Percentiles rank a stretch among this genome's conserved stretches.
Conservation (phyloP, 2,797 vertebrate species). For the Moxostoma hubbsi region DNA sequence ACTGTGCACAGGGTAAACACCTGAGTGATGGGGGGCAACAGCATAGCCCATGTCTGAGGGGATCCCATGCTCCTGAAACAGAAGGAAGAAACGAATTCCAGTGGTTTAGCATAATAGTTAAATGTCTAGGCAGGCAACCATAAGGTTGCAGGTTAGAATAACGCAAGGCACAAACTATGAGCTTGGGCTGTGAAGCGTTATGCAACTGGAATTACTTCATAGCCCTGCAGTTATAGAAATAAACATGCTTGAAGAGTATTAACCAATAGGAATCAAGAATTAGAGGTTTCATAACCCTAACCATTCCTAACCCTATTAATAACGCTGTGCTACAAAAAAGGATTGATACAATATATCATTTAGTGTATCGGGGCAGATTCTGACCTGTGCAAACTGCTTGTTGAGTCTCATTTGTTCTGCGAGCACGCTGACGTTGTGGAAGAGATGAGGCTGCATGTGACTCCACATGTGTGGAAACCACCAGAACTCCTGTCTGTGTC, state of each 20-base stretch:
- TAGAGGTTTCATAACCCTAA: too few species aligned
- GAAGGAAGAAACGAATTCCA: conserved; percentile 35
- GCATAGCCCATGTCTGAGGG: conserved; percentile 96
- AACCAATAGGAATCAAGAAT: not conserved
- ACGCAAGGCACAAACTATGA: not conserved
- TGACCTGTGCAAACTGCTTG: conserved; percentile 94
- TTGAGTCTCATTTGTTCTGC: conserved; percentile 98
- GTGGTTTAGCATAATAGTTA: conserved; percentile 3
- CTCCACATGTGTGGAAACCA: conserved; percentile 96
- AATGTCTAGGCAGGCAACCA: not conserved
- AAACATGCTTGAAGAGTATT: not conserved
- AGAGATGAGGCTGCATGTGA: conserved; percentile 92
- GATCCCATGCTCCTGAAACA: conserved; percentile 91
- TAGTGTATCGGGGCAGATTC: conserved; percentile 29
- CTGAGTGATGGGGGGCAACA: conserved; percentile 95
- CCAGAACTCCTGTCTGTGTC: conserved; percentile 91
- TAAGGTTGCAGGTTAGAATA: not conserved
- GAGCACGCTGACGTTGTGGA: conserved; percentile 91
- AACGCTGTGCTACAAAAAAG: not conserved
- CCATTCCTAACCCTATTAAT: too few species aligned
- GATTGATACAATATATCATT: not conserved
- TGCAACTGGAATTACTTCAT: not conserved
- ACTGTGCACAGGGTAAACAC: conserved; percentile 94
- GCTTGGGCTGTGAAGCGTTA: not conserved
- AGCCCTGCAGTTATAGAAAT: not conserved